A percentile compares a stretch with the other conserved stretches of the same genome.
Conservation (phyloP, 1,140 invertebrate genomes). For the Zaprionus ghesquierei region DNA sequence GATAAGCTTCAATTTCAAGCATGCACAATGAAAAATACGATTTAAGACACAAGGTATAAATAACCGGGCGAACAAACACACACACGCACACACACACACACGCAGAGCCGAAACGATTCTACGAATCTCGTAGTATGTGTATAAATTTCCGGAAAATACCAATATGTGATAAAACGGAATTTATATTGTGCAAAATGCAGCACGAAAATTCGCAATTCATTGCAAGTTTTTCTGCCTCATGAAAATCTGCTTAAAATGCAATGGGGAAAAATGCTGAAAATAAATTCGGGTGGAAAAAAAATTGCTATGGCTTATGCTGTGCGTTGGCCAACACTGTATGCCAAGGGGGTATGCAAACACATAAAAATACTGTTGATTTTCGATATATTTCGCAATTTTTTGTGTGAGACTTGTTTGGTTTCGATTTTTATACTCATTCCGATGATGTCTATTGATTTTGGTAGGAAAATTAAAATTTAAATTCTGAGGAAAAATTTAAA, state of each 20-base stretch:
- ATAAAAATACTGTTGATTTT: background rate
- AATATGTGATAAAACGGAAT: background rate
- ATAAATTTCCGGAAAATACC: background rate
- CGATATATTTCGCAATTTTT: too few relatives aligned
- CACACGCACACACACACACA: too few relatives aligned
- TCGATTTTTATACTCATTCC: too few relatives aligned
- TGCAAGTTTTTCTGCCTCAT: background rate
- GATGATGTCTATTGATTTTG: too few relatives aligned
- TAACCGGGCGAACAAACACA: background rate
- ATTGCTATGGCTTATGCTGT: background rate
- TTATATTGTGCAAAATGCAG: background rate
- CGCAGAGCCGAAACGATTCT: background rate
- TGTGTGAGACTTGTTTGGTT: too few relatives aligned
- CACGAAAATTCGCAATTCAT: background rate
- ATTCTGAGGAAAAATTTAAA: too few relatives aligned
- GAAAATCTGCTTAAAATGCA: background rate
- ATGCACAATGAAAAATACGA: background rate
- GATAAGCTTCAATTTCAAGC: constrained; percentile 22
- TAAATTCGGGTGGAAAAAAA: background rate
- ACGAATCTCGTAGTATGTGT: background rate
- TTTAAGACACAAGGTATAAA: background rate
- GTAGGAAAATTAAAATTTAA: too few relatives aligned
- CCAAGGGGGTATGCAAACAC: too few relatives aligned
- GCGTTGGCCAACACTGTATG: background rate
- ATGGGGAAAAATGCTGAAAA: background rate